These are phyloP conservation scores for Oreochromis niloticus DNA, from an alignment of 2,113 vertebrate genomes.

Conservation along the genomic window DNA sequence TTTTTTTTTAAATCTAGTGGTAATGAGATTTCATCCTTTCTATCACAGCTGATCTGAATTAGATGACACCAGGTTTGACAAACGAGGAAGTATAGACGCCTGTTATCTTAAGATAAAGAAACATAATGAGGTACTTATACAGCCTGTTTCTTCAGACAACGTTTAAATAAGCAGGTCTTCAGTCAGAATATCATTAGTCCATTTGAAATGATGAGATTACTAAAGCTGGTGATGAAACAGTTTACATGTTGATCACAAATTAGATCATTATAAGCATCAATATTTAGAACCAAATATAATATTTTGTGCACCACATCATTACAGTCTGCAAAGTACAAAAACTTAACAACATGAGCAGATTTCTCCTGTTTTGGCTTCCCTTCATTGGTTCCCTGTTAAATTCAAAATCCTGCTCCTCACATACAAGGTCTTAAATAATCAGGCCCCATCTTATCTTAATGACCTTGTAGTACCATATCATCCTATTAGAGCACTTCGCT, in stretches of 20 bases:
- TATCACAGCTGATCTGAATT: neutral
- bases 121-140: neutral
- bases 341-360: neutral
- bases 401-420: neutral
- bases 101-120: neutral
- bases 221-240: neutral
- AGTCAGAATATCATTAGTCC: neutral
- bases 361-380: rapidly evolving
- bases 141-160: neutral
- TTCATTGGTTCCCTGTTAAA: neutral
- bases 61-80: neutral
- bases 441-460: neutral
- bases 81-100: neutral
- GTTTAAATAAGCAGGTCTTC: neutral
- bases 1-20: neutral
- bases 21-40: neutral
- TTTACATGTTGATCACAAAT: neutral
- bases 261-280: neutral
- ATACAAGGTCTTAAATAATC: neutral
- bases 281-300: neutral
- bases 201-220: neutral
- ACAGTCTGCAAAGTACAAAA: neutral
- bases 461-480: too few relatives aligned
- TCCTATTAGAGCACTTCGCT: too few relatives aligned
- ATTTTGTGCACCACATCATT: neutral